phyloP scores from a whole-genome alignment of 1,140 invertebrate genomes.

The Pseudomyrmex dendroicus region DNA sequence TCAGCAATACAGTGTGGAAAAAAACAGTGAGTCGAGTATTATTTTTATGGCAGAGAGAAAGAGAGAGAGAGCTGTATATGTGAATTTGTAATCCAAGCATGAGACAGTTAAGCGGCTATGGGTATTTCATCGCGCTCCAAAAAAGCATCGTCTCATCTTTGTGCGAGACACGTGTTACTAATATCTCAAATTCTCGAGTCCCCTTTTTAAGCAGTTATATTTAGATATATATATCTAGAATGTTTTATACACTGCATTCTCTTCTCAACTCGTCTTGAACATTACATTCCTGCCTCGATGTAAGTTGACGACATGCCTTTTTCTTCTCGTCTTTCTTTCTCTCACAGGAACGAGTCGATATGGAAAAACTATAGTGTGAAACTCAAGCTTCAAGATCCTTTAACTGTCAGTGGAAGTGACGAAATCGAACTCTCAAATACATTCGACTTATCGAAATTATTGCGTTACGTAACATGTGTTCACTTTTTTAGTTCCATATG shows the following conservation, averaged over 20 bases:
- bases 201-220: slow-evolving; percentile 54
- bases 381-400: background rate
- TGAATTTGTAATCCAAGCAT: background rate
- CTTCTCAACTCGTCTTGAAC: background rate
- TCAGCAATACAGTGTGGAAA: background rate
- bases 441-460: background rate
- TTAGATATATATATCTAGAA: slow-evolving; percentile 46
- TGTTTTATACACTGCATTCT: slow-evolving; percentile 44
- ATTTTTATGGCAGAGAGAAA: background rate
- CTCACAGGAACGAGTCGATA: slow-evolving; percentile 17
- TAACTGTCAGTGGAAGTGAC: background rate
- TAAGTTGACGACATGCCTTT: slow-evolving; percentile 24
- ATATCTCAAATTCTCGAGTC: slow-evolving; percentile 34
- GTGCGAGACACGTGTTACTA: slow-evolving; percentile 53
- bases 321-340: slow-evolving; percentile 1
- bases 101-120: background rate
- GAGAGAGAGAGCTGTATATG: background rate
- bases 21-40: background rate
- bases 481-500: background rate
- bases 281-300: slow-evolving; percentile 21
- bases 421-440: background rate
- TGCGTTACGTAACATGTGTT: background rate
- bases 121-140: slow-evolving; percentile 15
- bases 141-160: slow-evolving; percentile 37
- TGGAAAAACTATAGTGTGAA: slow-evolving; percentile 18